phyloP scores from a whole-genome alignment of 2,888 invertebrate genomes.

The Drosophila engyochracea region DNA sequence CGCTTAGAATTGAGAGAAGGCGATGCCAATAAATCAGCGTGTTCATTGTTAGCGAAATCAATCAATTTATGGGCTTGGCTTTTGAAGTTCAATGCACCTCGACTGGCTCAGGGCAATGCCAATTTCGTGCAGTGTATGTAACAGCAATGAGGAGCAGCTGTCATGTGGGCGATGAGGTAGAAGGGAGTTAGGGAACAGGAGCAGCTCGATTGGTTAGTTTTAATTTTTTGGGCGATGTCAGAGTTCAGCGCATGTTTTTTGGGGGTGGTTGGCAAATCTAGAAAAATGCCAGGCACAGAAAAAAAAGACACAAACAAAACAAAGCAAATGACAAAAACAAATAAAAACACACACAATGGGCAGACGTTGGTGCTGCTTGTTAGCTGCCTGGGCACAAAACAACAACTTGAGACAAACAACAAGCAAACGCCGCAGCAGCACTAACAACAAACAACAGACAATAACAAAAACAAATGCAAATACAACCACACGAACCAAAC shows the following conservation, averaged over 20 bases:
- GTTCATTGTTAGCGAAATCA: slow-evolving; percentile 59
- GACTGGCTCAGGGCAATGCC: slow-evolving; percentile 44
- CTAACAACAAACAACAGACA: slow-evolving; percentile 33
- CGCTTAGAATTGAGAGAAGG: slow-evolving; percentile 67
- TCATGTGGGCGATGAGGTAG: neutral
- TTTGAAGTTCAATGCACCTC: slow-evolving; percentile 62
- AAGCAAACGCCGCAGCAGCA: slow-evolving; percentile 68
- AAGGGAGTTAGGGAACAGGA: slow-evolving; percentile 25
- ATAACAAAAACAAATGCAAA: slow-evolving; percentile 63
- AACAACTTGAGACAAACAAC: slow-evolving; percentile 77
- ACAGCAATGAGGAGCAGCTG: slow-evolving; percentile 12
- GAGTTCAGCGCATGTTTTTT: slow-evolving; percentile 77
- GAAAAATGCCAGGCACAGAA: slow-evolving; percentile 66
- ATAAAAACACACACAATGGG: slow-evolving; percentile 63
- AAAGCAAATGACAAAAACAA: slow-evolving; percentile 11
- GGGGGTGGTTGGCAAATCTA: slow-evolving; percentile 78
- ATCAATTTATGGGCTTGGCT: slow-evolving; percentile 74
- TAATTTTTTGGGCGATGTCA: slow-evolving; percentile 59
- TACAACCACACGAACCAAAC: slow-evolving; percentile 21
- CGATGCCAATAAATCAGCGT: slow-evolving; percentile 55
- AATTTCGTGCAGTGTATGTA: slow-evolving; percentile 53
- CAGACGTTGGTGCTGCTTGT: slow-evolving; percentile 76
- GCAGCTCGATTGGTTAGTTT: slow-evolving; percentile 16
- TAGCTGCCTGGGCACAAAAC: slow-evolving; percentile 40
- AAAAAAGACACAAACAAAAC: slow-evolving; percentile 27